Evolutionary conservation across 2,888 invertebrate genomes (phyloP).

Genomic region (Lithosia quadra): DNA sequence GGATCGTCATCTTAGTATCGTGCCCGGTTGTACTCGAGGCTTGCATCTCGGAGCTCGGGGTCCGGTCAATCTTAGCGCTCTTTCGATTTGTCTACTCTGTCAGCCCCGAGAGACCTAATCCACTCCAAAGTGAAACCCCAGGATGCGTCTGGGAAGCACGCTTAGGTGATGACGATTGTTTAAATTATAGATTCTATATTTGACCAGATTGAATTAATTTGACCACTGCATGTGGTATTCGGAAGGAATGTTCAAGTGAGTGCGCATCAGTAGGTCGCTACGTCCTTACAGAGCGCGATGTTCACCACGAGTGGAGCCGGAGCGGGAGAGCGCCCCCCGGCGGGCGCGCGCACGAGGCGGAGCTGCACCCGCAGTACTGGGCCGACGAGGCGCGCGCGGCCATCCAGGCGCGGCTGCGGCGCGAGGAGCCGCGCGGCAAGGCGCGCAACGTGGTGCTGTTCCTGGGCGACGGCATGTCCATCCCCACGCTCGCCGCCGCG

Average conservation of each 20-base stretch:
- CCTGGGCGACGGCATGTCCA: slow-evolving; percentile 92
- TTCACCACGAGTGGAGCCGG: slow-evolving; percentile 32
- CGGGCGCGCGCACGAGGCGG: slow-evolving; percentile 38
- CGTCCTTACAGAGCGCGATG: slow-evolving; percentile 37
- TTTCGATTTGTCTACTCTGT: not conserved
- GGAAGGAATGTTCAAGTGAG: too few species aligned
- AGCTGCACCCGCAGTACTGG: slow-evolving; percentile 77
- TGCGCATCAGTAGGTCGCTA: not conserved
- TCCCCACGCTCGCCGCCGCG: slow-evolving; percentile 89
- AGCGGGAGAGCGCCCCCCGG: not conserved
- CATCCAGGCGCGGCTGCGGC: slow-evolving; percentile 64
- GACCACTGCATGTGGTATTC: not conserved
- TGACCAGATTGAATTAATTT: too few species aligned
- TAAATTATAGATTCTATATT: too few species aligned
- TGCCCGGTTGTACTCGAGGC: too few species aligned
- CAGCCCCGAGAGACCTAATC: too few species aligned
- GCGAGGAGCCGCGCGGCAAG: slow-evolving; percentile 36
- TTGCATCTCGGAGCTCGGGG: not conserved
- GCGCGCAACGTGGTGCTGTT: slow-evolving; percentile 89
- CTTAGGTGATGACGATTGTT: too few species aligned
- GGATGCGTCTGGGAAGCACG: too few species aligned
- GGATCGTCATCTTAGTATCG: too few species aligned
- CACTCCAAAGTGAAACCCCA: not conserved
- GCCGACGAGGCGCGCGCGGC: slow-evolving; percentile 73
- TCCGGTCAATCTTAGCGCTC: not conserved